These are phyloP conservation scores for Muscidifurax raptorellus DNA, from an alignment of 1,140 invertebrate species.

Conservation along the genomic window DNA sequence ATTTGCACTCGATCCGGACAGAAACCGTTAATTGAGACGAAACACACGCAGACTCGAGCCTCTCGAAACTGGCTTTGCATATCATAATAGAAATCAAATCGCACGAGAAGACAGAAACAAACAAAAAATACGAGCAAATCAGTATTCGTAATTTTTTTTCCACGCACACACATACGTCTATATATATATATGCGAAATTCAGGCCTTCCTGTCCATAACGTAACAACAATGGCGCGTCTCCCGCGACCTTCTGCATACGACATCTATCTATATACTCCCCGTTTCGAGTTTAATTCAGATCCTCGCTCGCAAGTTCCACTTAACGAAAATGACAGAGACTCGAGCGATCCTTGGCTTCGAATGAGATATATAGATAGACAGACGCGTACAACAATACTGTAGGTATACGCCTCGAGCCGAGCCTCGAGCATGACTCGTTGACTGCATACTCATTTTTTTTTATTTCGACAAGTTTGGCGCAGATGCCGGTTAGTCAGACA, in stretches of 20 bases:
- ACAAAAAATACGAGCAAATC: neutral
- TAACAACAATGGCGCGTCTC: neutral
- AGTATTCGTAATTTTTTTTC: neutral
- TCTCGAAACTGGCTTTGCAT: neutral
- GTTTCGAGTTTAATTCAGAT: constrained; percentile 13
- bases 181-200: neutral
- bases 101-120: no score
- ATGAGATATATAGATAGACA: no score
- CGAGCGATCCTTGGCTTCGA: neutral
- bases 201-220: constrained; percentile 1
- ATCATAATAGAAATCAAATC: neutral
- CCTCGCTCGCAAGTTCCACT: constrained; percentile 12
- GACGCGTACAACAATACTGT: neutral
- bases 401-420: neutral
- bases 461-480: constrained; percentile 12
- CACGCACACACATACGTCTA: no score
- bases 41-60: no score
- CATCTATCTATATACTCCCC: neutral
- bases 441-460: constrained; percentile 39
- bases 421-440: constrained; percentile 28
- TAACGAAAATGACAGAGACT: constrained; percentile 29
- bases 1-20: no score
- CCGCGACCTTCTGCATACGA: neutral
- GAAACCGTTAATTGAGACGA: no score
- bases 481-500: constrained; percentile 32